Percentiles rank a stretch among this genome's conserved stretches.
Conservation (phyloP, 2,888 invertebrate genomes). For the Drosophila conformis region DNA sequence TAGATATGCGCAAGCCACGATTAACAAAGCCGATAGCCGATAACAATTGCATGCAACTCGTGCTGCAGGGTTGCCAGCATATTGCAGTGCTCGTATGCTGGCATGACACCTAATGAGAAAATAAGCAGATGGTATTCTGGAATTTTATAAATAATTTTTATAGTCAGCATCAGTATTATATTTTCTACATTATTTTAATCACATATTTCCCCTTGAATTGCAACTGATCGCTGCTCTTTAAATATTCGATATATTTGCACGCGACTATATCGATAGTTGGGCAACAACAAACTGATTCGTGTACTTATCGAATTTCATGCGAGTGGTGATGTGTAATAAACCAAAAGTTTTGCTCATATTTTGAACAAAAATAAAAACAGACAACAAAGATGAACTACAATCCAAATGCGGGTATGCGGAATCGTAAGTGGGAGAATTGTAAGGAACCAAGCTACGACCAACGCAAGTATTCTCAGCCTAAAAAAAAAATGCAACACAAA, state of each 20-base stretch:
- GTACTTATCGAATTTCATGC: constrained; percentile 36
- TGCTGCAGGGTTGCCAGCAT: constrained; percentile 7
- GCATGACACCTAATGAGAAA: constrained; percentile 15
- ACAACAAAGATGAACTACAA: constrained; percentile 82
- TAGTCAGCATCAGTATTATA: neutral
- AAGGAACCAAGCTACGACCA: constrained; percentile 82
- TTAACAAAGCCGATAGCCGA: constrained; percentile 32
- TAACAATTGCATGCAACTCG: constrained; percentile 18
- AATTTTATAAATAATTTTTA: neutral
- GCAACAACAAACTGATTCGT: constrained; percentile 20
- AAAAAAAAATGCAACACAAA: constrained; percentile 31
- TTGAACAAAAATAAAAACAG: constrained; percentile 28
- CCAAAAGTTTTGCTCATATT: constrained; percentile 52
- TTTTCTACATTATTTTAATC: neutral
- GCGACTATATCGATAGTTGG: constrained; percentile 8
- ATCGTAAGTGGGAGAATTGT: constrained; percentile 84
- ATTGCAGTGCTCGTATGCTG: neutral
- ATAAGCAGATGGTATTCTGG: neutral
- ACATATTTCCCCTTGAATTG: neutral
- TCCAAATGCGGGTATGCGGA: constrained; percentile 83
- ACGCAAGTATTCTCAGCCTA: constrained; percentile 71
- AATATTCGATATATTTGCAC: constrained; percentile 21
- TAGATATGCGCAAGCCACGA: constrained; percentile 66
- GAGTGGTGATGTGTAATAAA: constrained; percentile 70
- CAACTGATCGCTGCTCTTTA: neutral